A percentile compares a stretch with the other conserved stretches of the same genome.
phyloP scores from a whole-genome alignment of 2,797 vertebrate species.

The Clarias laeviceps region DNA sequence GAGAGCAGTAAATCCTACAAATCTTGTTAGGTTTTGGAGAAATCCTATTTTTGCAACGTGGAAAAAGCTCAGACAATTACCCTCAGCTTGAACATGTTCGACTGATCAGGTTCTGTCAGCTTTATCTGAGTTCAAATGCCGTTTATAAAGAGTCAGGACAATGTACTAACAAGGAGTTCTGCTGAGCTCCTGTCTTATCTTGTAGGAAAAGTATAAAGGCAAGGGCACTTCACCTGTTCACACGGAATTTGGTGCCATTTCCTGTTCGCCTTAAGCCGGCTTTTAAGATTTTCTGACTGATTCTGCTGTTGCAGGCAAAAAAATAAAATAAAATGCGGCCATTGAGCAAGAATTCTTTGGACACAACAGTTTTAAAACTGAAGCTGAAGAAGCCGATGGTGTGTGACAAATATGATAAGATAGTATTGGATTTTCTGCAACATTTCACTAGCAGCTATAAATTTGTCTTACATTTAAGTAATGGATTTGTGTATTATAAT shows the following conservation, averaged over 20 bases:
- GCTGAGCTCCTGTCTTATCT: neutral
- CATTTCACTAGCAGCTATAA: neutral
- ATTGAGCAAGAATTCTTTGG: neutral
- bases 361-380: neutral
- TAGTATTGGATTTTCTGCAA: neutral
- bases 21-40: neutral
- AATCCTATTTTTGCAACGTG: neutral
- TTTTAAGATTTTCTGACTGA: neutral
- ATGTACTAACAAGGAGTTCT: neutral
- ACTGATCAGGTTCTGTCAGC: slow-evolving; percentile 1
- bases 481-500: too few relatives aligned
- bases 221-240: neutral
- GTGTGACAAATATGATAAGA: neutral
- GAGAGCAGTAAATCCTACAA: slow-evolving; percentile 12
- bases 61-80: neutral
- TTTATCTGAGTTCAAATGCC: neutral
- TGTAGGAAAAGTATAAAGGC: neutral
- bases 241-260: neutral
- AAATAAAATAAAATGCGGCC: neutral
- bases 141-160: neutral
- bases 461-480: too few relatives aligned
- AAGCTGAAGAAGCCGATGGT: neutral
- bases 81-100: neutral
- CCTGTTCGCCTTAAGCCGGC: neutral
- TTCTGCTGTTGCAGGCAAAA: neutral